These are phyloP conservation scores for Neoascia interrupta DNA, from an alignment of 2,888 invertebrate genomes.

Conservation along the genomic window DNA sequence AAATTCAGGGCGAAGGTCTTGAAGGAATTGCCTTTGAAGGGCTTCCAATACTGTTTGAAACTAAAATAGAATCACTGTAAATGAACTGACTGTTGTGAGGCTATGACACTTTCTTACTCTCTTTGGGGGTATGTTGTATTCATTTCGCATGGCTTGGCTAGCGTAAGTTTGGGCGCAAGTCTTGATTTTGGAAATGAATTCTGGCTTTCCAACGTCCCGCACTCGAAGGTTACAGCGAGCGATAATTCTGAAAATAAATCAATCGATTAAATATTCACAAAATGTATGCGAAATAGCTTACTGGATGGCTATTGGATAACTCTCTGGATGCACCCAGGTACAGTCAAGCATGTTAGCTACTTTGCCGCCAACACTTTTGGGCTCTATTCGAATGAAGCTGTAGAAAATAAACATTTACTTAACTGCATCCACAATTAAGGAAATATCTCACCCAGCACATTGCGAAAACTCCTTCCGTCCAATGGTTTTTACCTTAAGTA, in stretches of 20 bases:
- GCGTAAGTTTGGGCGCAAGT: slow-evolving; percentile 68
- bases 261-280: not conserved
- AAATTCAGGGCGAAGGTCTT: slow-evolving; percentile 87
- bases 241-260: not conserved
- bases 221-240: slow-evolving; percentile 74
- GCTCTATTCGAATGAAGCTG: slow-evolving; percentile 78
- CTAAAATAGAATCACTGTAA: slow-evolving; percentile 63
- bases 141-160: slow-evolving; percentile 79
- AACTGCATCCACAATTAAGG: not conserved
- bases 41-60: slow-evolving; percentile 82
- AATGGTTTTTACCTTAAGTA: slow-evolving; percentile 88
- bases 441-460: slow-evolving; percentile 88
- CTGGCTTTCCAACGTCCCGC: slow-evolving; percentile 78
- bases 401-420: not conserved
- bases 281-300: slow-evolving; percentile 76
- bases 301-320: slow-evolving; percentile 86
- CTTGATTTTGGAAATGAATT: slow-evolving; percentile 79
- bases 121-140: slow-evolving; percentile 82
- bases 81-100: not conserved
- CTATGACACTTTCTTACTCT: slow-evolving; percentile 81
- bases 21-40: slow-evolving; percentile 81
- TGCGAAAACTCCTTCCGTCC: slow-evolving; percentile 92
- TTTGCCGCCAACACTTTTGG: slow-evolving; percentile 77
- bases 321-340: slow-evolving; percentile 96
- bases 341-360: slow-evolving; percentile 82